Evolutionary conservation across 2,797 vertebrate species (phyloP), one percentile per base, ranked within the genome.

Genomic region (Apogon hyalosoma): DNA sequence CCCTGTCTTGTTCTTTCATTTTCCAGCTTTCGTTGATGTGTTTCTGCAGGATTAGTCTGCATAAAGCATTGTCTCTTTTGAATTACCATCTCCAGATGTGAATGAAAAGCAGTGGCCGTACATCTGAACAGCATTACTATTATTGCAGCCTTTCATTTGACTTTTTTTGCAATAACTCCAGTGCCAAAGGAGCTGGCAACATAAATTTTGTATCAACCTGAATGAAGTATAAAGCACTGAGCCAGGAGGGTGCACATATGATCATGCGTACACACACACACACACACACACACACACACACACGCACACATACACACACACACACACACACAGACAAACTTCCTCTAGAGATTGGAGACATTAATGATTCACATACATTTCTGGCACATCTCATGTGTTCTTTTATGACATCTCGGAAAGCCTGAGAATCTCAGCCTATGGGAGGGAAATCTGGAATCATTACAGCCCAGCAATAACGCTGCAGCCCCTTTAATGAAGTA

Each of bases 321-420:
- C 53, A 50, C 57, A 62, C 49, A 4, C 12, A 41, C 36, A 39
- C 14, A 76, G 19, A 69, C 71, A 73, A 70, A 73, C 77, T 75
- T 79, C 75, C 87, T 73, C 59, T 41, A 11, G 86, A 79, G 75
- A 79, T 36, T 0, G 40, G 16, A 64, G 76, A 54, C 85, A 90
- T 92, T 79, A 91, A 92, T 92, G 89, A 92, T 92, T 92, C 84
- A 92, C 76, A 63, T 69, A 75, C 70, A 69, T 75, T 74, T 87
- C 85, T 69, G 61, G 61, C 64, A 76, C 85, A 69, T 88, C 83
- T 87, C 64, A 42, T 72, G 74, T 86, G 72, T 72, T 82, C 82
- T 75, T 87, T 90, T 90, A 87, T 90, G 86, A 89, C 78, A 69
- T 87, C 77, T 89, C 54, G 10, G 53, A 79, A 69, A 79, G 63